Evolutionary conservation across 2,797 vertebrate species (phyloP).

Genomic region (Gymnoscopelus microlampas): DNA sequence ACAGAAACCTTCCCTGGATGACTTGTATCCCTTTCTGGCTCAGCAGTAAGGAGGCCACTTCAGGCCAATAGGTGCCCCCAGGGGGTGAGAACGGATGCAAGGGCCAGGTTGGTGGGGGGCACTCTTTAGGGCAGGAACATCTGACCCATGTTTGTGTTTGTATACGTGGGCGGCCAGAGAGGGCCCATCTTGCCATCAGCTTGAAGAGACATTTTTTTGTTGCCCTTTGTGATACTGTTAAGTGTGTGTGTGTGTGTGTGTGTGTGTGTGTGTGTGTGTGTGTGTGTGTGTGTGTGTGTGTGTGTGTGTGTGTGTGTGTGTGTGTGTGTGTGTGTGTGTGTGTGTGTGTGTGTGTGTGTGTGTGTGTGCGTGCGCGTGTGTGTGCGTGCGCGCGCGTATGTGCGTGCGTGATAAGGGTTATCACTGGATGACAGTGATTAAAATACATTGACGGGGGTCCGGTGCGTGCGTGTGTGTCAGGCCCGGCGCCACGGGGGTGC

Average conservation of each 20-base stretch:
- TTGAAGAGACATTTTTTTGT: constrained; percentile 71
- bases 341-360: background rate
- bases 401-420: too few relatives aligned
- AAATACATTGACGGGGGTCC: too few relatives aligned
- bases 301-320: background rate
- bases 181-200: constrained; percentile 75
- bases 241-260: background rate
- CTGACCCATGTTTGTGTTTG: constrained; percentile 79
- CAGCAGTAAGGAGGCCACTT: constrained; percentile 59
- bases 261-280: constrained; percentile 24
- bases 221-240: constrained; percentile 17
- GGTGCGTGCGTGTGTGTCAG: too few relatives aligned
- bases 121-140: constrained; percentile 77
- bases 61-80: constrained; percentile 60
- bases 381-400: too few relatives aligned
- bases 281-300: constrained; percentile 1
- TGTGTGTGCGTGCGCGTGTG: too few relatives aligned
- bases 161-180: constrained; percentile 52
- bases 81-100: constrained; percentile 38
- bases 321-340: background rate
- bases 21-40: constrained; percentile 83
- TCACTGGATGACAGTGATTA: too few relatives aligned
- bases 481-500: too few relatives aligned
- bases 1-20: constrained; percentile 85
- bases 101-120: constrained; percentile 44